Base-by-base conservation (phyloP, 1,140 invertebrate species). In the Camponotus pennsylvanicus region DNA sequence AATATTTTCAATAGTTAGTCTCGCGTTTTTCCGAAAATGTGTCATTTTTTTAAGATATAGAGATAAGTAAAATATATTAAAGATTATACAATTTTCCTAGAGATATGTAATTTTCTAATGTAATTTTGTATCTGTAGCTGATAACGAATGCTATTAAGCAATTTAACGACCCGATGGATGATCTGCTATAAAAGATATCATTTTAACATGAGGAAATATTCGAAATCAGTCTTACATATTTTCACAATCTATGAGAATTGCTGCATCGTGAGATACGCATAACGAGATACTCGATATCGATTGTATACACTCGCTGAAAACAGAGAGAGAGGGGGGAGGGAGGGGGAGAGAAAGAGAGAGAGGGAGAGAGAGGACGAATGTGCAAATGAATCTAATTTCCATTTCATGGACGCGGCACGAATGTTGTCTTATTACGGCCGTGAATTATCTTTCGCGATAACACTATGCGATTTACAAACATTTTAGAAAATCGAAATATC, bases 361-460 rank as follows among this genome's bases (percentile, higher is more conserved):
- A 27, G 27, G 27, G 27, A 27, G 27, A 27, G 27, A 15, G 15
- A 45, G 42, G 15, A 55, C 87, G 83, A 83, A 83, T 89, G 87
- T 78, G 69, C 37, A 40, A 63, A 82, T 67, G 52, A 89, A 89
- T 89, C 87, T 89, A 89, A 89, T 89, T 89, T 89, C 87, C 83
- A 89, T 89, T 67, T 34, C 37, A 79, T 42, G 73, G 66, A 32
- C 32, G 59, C 49, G 75, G 27, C 70, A 59, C 21, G 61, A 63
- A 45, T 86, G 87, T 89, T 88, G 87, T 89, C 87, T 88, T 89
- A 89, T 89, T 89, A 86, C 59, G 67, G n/a, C 18, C 18, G 88
- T 67, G 83, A 89, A 89, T 89, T 86, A 89, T 89, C 88, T 75
- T 57, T 59, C 83, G 83, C 57, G 87, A 89, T 88, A 89, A 88